Conservation (phyloP, 2,888 invertebrate genomes). For the Agonopterix arenella region DNA sequence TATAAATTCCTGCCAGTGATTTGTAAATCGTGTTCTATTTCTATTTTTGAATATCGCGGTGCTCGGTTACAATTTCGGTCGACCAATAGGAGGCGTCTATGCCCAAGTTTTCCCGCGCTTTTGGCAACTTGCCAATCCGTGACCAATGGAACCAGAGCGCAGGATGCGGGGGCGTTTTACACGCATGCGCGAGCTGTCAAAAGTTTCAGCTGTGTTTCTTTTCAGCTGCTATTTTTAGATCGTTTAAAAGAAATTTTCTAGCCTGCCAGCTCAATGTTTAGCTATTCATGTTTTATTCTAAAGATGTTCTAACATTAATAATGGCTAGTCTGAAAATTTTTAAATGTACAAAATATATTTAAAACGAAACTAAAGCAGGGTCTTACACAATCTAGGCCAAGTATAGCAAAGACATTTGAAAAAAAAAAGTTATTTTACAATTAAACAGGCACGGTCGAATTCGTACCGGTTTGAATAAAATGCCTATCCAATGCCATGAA, state of each 20-base stretch:
- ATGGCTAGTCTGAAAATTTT: no score
- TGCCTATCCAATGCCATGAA: conserved; percentile 11
- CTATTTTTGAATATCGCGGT: conserved; percentile 76
- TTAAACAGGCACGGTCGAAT: no score
- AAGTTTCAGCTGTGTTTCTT: conserved; percentile 27
- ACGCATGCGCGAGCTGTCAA: conserved; percentile 42
- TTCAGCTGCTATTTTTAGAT: conserved; percentile 34
- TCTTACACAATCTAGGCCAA: no score
- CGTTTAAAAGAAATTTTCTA: conserved; percentile 3
- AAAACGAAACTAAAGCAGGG: no score
- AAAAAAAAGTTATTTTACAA: no score
- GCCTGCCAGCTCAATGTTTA: no score
- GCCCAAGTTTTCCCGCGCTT: conserved; percentile 60
- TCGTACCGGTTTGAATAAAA: no score
- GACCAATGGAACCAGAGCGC: conserved; percentile 55
- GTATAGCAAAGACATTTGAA: no score
- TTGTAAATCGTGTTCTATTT: conserved; percentile 43
- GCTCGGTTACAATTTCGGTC: conserved; percentile 62
- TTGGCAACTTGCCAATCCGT: conserved; percentile 61
- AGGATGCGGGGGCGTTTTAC: conserved; percentile 44
- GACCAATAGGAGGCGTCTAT: conserved; percentile 49
- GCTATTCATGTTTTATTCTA: no score
- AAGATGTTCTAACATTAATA: no score
- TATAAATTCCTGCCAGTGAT: conserved; percentile 18
- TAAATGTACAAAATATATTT: no score